These are phyloP conservation scores for Anorthoa munda DNA, from an alignment of 2,888 invertebrate species.

Conservation along the genomic window DNA sequence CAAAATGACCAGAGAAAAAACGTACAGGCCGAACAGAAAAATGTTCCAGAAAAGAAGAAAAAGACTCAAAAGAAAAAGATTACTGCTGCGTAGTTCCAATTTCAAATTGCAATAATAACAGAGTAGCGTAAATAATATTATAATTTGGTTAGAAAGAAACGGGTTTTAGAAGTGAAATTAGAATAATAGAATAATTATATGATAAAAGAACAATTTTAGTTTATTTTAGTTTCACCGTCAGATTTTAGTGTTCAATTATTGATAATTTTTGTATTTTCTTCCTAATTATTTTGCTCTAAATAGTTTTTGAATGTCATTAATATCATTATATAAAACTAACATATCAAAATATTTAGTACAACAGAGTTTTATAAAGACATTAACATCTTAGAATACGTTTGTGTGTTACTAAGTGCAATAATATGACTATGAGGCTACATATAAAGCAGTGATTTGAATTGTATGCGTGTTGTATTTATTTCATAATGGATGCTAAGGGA, in stretches of 20 bases:
- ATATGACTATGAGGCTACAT: slow-evolving; percentile 10
- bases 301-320: too few species aligned
- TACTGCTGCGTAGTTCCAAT: slow-evolving; percentile 63
- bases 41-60: slow-evolving; percentile 44
- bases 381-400: slow-evolving; percentile 5
- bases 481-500: background rate
- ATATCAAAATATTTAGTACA: slow-evolving; percentile 20
- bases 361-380: background rate
- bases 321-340: background rate
- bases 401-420: slow-evolving; percentile 21
- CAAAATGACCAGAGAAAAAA: slow-evolving; percentile 19
- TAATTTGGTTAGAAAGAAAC: slow-evolving; percentile 28
- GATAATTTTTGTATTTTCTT: background rate
- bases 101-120: background rate
- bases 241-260: background rate
- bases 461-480: background rate
- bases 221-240: background rate
- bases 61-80: slow-evolving; percentile 77
- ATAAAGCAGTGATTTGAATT: slow-evolving; percentile 8
- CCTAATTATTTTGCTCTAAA: too few species aligned
- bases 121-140: background rate
- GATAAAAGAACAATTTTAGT: background rate
- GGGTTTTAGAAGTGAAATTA: slow-evolving; percentile 52
- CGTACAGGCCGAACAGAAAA: slow-evolving; percentile 22
- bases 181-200: background rate